A percentile compares a stretch with the other conserved stretches of the same genome.
These are phyloP conservation scores for Labeo calbasu DNA, from an alignment of 2,797 vertebrate genomes.

Conservation along the genomic window DNA sequence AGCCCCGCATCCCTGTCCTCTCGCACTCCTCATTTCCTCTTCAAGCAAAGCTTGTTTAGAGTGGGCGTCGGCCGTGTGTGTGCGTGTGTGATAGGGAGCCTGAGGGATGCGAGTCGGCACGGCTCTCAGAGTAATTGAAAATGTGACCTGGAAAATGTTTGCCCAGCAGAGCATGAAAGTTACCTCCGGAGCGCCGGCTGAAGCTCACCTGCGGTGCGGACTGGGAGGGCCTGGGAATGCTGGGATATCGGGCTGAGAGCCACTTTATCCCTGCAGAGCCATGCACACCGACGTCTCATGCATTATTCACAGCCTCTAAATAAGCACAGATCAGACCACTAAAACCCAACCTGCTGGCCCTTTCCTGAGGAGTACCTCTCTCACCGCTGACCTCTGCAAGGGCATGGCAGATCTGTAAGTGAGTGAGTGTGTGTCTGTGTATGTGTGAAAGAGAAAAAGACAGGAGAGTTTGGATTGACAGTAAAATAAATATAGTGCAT, in stretches of 20 bases:
- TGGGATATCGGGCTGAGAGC: slow-evolving; percentile 82
- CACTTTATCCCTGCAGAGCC: slow-evolving; percentile 80
- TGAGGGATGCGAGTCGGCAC: slow-evolving; percentile 72
- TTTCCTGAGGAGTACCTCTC: slow-evolving; percentile 72
- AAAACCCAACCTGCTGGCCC: slow-evolving; percentile 62
- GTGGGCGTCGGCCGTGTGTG: slow-evolving; percentile 54
- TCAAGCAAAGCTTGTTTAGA: slow-evolving; percentile 60
- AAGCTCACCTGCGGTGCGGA: slow-evolving; percentile 77
- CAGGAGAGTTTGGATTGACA: background rate
- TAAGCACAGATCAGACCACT: slow-evolving; percentile 80
- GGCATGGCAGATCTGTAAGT: slow-evolving; percentile 49
- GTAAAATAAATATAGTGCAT: background rate
- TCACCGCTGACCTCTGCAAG: slow-evolving; percentile 78
- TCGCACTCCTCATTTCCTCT: slow-evolving; percentile 35
- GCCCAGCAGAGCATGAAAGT: slow-evolving; percentile 85
- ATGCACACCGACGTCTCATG: slow-evolving; percentile 77
- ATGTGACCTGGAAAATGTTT: slow-evolving; percentile 88
- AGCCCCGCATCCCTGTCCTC: slow-evolving; percentile 30
- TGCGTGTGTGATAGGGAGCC: slow-evolving; percentile 62
- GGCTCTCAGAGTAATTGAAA: slow-evolving; percentile 86
- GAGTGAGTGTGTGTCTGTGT: slow-evolving; percentile 18
- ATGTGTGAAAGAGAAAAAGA: slow-evolving; percentile 20
- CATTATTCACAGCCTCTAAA: slow-evolving; percentile 88
- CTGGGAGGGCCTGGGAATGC: slow-evolving; percentile 75
- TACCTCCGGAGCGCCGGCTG: slow-evolving; percentile 76